Conservation (phyloP, 2,113 vertebrate species). For the Arothron firmamentum region DNA sequence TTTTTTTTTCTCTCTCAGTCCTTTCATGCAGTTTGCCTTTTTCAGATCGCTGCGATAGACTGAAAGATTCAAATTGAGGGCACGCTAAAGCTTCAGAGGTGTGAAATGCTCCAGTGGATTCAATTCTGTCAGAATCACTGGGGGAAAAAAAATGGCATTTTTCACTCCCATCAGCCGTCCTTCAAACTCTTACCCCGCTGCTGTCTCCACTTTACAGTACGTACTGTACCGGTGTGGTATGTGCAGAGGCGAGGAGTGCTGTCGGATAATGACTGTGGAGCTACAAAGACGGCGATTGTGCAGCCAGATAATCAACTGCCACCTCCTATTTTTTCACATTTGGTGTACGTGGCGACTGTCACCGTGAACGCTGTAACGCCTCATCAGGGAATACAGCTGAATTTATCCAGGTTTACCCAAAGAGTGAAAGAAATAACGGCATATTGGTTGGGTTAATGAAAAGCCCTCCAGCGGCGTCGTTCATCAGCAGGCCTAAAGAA, state of each 20-base stretch:
- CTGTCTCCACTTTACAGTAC: conserved; percentile 24
- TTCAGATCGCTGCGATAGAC: conserved; percentile 12
- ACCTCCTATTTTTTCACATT: conserved; percentile 16
- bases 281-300: conserved; percentile 24
- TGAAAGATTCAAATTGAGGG: conserved; percentile 31
- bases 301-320: conserved; percentile 7
- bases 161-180: conserved; percentile 10
- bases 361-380: conserved; percentile 23
- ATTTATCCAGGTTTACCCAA: conserved; percentile 40
- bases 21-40: conserved; percentile 14
- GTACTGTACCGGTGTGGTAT: conserved; percentile 19
- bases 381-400: conserved; percentile 33
- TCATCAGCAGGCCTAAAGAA: conserved; percentile 55
- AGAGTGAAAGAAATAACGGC: conserved; percentile 39
- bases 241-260: conserved; percentile 23
- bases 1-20: background rate
- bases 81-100: conserved; percentile 41
- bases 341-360: conserved; percentile 18
- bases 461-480: conserved; percentile 33
- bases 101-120: conserved; percentile 38
- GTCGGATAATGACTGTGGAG: conserved; percentile 27
- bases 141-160: conserved; percentile 20
- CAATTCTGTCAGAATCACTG: conserved; percentile 40
- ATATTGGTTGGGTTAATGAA: conserved; percentile 55
- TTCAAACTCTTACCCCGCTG: conserved; percentile 4